phyloP scores from a whole-genome alignment of 2,888 invertebrate genomes.

The Spialia ferax region DNA sequence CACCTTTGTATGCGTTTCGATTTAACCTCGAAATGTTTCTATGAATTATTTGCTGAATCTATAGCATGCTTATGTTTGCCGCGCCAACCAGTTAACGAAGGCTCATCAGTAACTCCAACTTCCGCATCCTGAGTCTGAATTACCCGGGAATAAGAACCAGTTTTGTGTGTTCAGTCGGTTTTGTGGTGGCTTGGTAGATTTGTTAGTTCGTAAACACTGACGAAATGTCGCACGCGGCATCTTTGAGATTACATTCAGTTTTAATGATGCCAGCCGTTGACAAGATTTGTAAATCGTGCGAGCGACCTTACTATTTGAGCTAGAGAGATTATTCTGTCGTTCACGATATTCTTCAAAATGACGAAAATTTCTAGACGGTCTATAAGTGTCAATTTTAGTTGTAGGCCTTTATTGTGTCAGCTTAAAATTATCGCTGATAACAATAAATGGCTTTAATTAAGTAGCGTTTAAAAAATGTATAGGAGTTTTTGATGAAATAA shows the following conservation, averaged over 20 bases:
- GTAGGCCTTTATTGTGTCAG: too few relatives aligned
- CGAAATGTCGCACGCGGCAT: conserved; percentile 72
- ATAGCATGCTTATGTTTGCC: conserved; percentile 75
- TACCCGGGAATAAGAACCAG: conserved; percentile 14
- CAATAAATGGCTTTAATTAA: too few relatives aligned
- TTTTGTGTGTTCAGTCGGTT: conserved; percentile 3
- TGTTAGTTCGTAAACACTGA: conserved; percentile 68
- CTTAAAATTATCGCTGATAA: too few relatives aligned
- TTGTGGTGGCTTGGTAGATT: conserved; percentile 47
- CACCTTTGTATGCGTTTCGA: conserved; percentile 71
- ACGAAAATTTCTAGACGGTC: background rate
- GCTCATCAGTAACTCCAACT: conserved; percentile 18
- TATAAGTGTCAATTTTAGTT: too few relatives aligned
- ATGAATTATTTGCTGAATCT: conserved; percentile 84
- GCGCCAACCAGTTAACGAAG: conserved; percentile 55
- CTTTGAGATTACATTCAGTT: conserved; percentile 79
- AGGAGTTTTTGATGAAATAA: too few relatives aligned
- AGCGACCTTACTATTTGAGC: conserved; percentile 13
- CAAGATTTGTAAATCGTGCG: conserved; percentile 73
- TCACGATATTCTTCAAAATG: background rate
- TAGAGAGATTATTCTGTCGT: background rate
- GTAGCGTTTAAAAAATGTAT: too few relatives aligned
- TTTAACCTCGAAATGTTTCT: conserved; percentile 74
- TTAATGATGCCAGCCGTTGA: conserved; percentile 77
- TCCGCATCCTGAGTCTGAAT: conserved; percentile 26